A percentile compares a stretch with the other conserved stretches of the same genome.
Evolutionary conservation across 2,113 vertebrate genomes (phyloP).

Genomic region (Naja naja): DNA sequence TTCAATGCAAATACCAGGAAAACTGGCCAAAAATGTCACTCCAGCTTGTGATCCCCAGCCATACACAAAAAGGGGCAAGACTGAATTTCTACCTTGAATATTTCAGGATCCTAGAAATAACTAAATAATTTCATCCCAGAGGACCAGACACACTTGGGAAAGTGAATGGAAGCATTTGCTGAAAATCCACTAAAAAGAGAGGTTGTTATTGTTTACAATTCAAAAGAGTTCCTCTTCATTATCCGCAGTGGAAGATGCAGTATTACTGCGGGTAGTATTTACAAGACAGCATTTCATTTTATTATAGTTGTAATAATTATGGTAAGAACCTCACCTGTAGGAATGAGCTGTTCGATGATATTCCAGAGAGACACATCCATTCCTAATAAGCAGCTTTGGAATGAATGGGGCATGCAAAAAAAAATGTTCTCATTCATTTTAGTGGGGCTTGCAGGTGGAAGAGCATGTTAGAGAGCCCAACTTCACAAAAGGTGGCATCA

Average conservation of each 20-base stretch:
- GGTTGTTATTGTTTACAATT: not conserved
- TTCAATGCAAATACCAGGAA: not conserved
- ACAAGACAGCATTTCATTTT: not conserved
- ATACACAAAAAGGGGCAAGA: not conserved
- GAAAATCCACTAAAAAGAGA: not conserved
- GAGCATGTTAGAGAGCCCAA: not conserved
- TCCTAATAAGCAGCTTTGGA: not conserved
- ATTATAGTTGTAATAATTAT: not conserved
- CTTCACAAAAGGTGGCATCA: not conserved
- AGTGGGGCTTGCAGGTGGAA: not conserved
- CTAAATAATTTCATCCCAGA: not conserved
- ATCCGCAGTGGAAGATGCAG: not conserved
- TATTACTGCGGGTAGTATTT: not conserved
- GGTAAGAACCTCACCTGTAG: not conserved
- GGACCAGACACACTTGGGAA: not conserved
- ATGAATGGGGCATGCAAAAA: not conserved
- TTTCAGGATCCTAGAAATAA: not conserved
- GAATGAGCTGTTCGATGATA: not conserved
- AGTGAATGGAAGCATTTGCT: not conserved
- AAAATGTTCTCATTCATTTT: not conserved
- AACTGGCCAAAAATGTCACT: not conserved
- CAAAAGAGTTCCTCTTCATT: not conserved
- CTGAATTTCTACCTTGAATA: not conserved
- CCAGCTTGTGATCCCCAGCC: not conserved
- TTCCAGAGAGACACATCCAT: not conserved